Evolutionary conservation across 2,888 invertebrate species (phyloP).

Genomic region (Phasia obesa): DNA sequence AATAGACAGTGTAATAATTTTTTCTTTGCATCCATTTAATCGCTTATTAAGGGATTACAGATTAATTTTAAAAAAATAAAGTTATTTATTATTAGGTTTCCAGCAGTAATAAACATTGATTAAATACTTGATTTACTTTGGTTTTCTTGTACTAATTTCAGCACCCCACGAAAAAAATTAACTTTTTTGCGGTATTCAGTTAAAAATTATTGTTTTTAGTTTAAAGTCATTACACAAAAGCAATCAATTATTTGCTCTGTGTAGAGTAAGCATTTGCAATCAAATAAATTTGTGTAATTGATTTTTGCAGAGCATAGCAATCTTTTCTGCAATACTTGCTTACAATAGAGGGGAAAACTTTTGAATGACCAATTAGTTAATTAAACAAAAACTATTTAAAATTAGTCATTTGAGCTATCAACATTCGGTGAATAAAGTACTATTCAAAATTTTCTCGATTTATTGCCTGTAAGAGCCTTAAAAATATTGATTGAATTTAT

Average conservation of each 20-base stretch:
- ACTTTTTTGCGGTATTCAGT: not conserved
- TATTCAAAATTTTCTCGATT: no score
- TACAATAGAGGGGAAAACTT: no score
- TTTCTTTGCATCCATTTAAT: conserved; percentile 1
- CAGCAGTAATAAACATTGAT: not conserved
- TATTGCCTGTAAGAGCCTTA: no score
- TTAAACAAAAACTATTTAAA: no score
- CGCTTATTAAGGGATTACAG: conserved; percentile 21
- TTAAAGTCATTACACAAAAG: conserved; percentile 24
- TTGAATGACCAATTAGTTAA: no score
- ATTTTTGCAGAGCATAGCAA: not conserved
- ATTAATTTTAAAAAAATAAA: not conserved
- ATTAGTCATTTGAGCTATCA: no score
- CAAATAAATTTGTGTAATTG: conserved; percentile 1
- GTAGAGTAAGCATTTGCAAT: conserved; percentile 14
- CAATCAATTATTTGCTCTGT: conserved; percentile 38
- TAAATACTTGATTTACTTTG: conserved; percentile 34
- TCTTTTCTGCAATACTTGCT: no score
- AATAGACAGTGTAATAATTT: conserved; percentile 12
- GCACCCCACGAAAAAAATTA: not conserved
- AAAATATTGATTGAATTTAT: no score
- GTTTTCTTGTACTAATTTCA: not conserved
- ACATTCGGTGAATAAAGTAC: no score
- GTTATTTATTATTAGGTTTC: not conserved
- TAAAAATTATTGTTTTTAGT: conserved; percentile 18